Evolutionary conservation across 2,113 vertebrate genomes (phyloP).

Genomic region (Sinocyclocheilus anshuiensis): DNA sequence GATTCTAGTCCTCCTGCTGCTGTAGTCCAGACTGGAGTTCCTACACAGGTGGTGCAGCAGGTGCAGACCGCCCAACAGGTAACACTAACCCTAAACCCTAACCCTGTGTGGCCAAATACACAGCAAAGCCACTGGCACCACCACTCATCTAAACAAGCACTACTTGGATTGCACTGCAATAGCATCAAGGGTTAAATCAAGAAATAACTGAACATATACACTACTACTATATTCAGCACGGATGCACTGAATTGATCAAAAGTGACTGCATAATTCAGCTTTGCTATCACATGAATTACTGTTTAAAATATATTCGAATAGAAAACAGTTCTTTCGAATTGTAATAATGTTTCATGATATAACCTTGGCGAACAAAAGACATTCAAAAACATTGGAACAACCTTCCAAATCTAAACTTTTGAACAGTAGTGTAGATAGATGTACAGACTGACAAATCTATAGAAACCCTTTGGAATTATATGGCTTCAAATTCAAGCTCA

Average conservation of each 20-base stretch:
- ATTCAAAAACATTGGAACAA: neutral
- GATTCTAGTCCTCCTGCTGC: constrained; percentile 85
- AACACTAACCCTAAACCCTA: neutral
- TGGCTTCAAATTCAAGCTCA: neutral
- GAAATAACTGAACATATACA: neutral
- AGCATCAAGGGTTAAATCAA: constrained; percentile 8
- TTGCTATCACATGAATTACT: neutral
- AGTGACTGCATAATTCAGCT: neutral
- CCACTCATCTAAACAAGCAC: neutral
- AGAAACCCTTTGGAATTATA: neutral
- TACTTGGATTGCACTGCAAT: neutral
- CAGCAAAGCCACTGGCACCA: neutral
- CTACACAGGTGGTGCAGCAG: constrained; percentile 91
- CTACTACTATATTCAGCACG: neutral
- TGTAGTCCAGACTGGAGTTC: constrained; percentile 85
- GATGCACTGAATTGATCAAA: neutral
- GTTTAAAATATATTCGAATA: neutral
- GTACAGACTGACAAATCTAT: neutral
- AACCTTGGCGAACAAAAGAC: neutral
- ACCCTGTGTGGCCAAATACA: neutral
- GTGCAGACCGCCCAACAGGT: constrained; percentile 89
- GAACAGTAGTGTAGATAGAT: neutral
- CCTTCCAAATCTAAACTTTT: neutral
- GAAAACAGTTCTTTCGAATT: neutral
- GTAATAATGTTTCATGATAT: neutral